A percentile compares a stretch with the other conserved stretches of the same genome.
Conservation (phyloP, 2,797 vertebrate genomes). For the Xiphophorus birchmanni region DNA sequence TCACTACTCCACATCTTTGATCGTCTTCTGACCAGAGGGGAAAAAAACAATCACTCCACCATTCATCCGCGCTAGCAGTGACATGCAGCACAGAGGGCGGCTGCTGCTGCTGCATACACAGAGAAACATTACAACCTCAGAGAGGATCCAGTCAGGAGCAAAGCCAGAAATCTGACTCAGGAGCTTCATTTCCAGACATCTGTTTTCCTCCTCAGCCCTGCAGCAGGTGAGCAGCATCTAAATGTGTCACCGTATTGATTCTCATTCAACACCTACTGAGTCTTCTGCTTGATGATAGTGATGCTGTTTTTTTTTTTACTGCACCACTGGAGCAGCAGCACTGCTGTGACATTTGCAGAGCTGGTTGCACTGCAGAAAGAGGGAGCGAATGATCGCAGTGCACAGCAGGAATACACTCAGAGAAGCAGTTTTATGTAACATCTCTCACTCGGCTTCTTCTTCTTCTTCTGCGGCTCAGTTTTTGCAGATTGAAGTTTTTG, state of each 20-base stretch:
- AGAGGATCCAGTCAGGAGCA: conserved; percentile 33
- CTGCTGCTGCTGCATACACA: conserved; percentile 24
- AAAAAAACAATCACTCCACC: conserved; percentile 53
- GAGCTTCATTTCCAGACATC: conserved; percentile 60
- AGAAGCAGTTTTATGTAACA: conserved; percentile 14
- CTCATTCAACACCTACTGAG: conserved; percentile 10
- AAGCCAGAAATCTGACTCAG: conserved; percentile 47
- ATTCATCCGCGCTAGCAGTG: conserved; percentile 47
- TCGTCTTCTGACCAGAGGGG: conserved; percentile 60
- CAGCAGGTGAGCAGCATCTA: conserved; percentile 76
- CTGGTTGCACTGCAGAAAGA: conserved; percentile 42
- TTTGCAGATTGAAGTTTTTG: conserved; percentile 67
- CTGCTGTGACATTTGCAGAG: conserved; percentile 18
- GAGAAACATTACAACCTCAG: conserved; percentile 36
- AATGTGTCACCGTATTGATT: conserved; percentile 35
- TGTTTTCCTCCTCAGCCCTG: conserved; percentile 48
- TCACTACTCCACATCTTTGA: conserved; percentile 37
- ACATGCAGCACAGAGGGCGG: conserved; percentile 42
- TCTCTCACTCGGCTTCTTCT: not conserved
- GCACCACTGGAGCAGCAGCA: conserved; percentile 7
- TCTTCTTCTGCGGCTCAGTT: conserved; percentile 1
- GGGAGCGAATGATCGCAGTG: conserved; percentile 20
- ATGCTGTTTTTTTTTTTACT: conserved; percentile 2
- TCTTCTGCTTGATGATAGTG: conserved; percentile 18
- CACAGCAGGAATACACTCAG: conserved; percentile 19